A percentile compares a stretch with the other conserved stretches of the same genome.
These are phyloP conservation scores for Campoletis raptor DNA, from an alignment of 2,888 invertebrate species.

Conservation along the genomic window DNA sequence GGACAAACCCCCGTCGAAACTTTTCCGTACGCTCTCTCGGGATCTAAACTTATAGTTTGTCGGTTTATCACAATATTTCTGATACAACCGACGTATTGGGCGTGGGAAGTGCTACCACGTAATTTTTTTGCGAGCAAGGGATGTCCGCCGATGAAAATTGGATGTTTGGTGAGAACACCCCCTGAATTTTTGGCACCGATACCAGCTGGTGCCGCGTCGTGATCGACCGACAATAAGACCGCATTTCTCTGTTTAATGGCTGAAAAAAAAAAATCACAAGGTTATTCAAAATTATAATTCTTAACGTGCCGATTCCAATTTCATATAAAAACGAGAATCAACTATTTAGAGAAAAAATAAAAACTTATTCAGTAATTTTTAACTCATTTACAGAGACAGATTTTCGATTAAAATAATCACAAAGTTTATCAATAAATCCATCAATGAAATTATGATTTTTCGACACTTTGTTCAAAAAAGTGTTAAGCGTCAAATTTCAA, in stretches of 20 bases:
- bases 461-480: too few species aligned
- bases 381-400: too few species aligned
- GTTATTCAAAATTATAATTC: background rate
- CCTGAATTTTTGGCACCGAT: slow-evolving; percentile 88
- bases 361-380: too few species aligned
- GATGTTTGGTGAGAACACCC: slow-evolving; percentile 92
- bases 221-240: slow-evolving; percentile 94
- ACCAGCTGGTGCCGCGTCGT: slow-evolving; percentile 90
- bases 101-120: slow-evolving; percentile 89
- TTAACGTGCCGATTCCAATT: background rate
- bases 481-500: background rate
- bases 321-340: background rate
- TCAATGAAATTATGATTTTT: too few species aligned
- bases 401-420: too few species aligned
- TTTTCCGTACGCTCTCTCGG: slow-evolving; percentile 89
- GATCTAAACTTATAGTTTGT: slow-evolving; percentile 85
- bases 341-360: background rate
- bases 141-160: slow-evolving; percentile 96
- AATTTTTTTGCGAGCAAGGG: slow-evolving; percentile 86
- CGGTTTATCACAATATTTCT: slow-evolving; percentile 89
- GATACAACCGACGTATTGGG: slow-evolving; percentile 93
- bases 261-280: slow-evolving; percentile 79
- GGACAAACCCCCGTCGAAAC: slow-evolving; percentile 93
- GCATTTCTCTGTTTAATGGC: slow-evolving; percentile 96
- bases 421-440: too few species aligned